phyloP scores from a whole-genome alignment of 2,797 vertebrate species.

The Notamacropus eugenii region DNA sequence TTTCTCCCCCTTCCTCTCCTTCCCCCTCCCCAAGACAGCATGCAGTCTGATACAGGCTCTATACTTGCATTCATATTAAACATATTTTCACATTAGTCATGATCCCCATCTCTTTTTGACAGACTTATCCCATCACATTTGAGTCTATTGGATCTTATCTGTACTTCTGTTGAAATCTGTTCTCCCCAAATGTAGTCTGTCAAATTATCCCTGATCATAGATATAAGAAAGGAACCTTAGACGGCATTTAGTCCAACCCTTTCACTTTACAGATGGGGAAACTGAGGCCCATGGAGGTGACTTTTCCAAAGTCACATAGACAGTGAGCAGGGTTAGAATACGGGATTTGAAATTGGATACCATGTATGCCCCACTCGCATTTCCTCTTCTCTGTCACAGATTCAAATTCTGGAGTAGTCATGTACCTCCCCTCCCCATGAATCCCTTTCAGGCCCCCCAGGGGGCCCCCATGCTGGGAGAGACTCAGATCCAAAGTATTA shows the following conservation, averaged over 20 bases:
- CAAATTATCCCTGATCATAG: neutral
- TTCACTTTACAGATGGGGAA: no score
- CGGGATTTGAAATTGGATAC: neutral
- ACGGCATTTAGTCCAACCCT: neutral
- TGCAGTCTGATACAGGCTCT: no score
- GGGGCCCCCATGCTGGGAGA: neutral
- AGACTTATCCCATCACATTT: neutral
- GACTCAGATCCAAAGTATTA: neutral
- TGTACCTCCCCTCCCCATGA: neutral
- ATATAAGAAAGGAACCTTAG: neutral
- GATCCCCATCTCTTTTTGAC: neutral
- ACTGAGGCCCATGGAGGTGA: no score
- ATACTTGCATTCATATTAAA: no score
- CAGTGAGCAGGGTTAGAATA: neutral
- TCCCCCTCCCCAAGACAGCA: no score
- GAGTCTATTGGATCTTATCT: neutral
- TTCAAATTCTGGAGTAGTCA: neutral
- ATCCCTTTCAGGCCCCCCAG: neutral
- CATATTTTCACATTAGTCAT: no score
- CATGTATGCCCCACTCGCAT: neutral
- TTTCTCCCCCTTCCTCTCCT: no score
- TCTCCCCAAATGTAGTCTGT: neutral
- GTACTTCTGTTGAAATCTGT: neutral
- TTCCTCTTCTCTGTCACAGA: neutral
- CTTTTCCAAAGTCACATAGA: no score